Conservation (phyloP, 2,113 vertebrate genomes). For the Bujurquina vittata region DNA sequence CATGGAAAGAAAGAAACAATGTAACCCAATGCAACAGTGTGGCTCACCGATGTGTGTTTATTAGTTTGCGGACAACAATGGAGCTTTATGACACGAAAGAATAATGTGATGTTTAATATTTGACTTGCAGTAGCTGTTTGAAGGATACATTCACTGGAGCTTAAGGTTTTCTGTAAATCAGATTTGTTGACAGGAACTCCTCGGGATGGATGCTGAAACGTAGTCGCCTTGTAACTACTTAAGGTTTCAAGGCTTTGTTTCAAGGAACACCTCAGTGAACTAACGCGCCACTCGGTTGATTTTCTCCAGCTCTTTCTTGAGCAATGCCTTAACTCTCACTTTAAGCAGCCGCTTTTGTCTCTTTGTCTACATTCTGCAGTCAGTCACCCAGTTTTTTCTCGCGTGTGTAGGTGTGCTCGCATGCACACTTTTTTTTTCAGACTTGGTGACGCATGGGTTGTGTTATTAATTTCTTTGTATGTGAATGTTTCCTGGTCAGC, state of each 20-base stretch:
- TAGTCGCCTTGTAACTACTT: background rate
- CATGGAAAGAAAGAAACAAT: background rate
- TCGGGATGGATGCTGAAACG: no score
- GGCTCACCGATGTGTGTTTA: no score
- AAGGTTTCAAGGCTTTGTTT: background rate
- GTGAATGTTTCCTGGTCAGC: background rate
- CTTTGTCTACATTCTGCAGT: slow-evolving; percentile 24
- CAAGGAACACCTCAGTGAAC: background rate
- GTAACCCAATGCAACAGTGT: background rate
- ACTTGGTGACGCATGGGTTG: background rate
- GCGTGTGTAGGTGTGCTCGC: background rate
- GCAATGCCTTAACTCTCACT: background rate
- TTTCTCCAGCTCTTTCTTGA: background rate
- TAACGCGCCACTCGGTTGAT: background rate
- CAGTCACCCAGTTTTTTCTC: background rate
- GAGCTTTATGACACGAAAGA: no score
- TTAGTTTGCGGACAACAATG: background rate
- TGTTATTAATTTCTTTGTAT: background rate
- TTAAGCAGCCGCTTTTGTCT: background rate
- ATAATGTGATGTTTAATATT: background rate
- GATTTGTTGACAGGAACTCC: background rate
- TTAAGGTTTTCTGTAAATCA: background rate
- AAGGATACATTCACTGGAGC: no score
- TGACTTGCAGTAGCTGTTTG: background rate
- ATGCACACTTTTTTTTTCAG: background rate